These are phyloP conservation scores for Drosophila eohydei DNA, from an alignment of 2,888 invertebrate species.

Conservation along the genomic window DNA sequence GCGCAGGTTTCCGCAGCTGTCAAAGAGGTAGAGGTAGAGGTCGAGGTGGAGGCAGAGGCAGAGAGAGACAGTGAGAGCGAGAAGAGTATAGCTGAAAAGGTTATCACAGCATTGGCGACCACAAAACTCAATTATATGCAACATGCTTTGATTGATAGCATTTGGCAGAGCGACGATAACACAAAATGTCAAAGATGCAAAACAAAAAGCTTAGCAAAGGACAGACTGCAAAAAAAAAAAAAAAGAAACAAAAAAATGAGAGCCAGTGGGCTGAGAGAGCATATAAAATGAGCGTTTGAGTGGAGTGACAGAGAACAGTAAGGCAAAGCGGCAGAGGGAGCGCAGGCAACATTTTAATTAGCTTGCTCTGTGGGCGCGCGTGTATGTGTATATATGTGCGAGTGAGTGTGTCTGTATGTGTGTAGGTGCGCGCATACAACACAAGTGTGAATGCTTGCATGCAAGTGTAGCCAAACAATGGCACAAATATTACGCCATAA, in stretches of 20 bases:
- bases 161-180: slow-evolving; percentile 41
- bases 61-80: not conserved
- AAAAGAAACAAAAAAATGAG: not conserved
- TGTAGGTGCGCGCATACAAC: slow-evolving; percentile 4
- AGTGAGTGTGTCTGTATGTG: slow-evolving; percentile 1
- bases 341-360: slow-evolving; percentile 62
- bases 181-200: slow-evolving; percentile 64
- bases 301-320: slow-evolving; percentile 16
- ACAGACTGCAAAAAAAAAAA: slow-evolving; percentile 7
- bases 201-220: slow-evolving; percentile 39
- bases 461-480: slow-evolving; percentile 48
- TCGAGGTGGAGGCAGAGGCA: too few species aligned
- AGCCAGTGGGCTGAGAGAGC: slow-evolving; percentile 15
- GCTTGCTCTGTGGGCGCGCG: slow-evolving; percentile 31
- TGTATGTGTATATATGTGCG: not conserved
- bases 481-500: slow-evolving; percentile 55
- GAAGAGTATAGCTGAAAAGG: slow-evolving; percentile 23
- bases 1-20: slow-evolving; percentile 28
- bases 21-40: not conserved
- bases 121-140: slow-evolving; percentile 50
- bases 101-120: slow-evolving; percentile 45
- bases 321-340: not conserved
- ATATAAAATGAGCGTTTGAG: slow-evolving; percentile 19
- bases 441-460: slow-evolving; percentile 5
- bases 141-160: slow-evolving; percentile 49